Base-by-base conservation (phyloP, 2,888 invertebrate genomes). In the Hydropsyche betteni region DNA sequence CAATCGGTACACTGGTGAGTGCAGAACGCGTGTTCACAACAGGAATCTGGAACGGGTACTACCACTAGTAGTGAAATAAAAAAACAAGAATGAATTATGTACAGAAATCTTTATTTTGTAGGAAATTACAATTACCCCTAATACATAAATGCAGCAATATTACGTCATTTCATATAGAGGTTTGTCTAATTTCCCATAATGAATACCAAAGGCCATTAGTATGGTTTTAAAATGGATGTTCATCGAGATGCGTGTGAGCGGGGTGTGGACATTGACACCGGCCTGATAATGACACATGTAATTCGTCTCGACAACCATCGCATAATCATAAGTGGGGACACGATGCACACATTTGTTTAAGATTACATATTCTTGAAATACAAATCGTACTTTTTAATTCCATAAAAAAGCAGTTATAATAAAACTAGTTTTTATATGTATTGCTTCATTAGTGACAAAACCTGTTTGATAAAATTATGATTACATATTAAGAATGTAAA, bases 91-190 rank as follows among this genome's bases (percentile, higher is more conserved):
- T 85, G 83, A 86, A 87, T 85, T 87, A 87, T 87, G 87, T 87
- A 87, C 87, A 87, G 86, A 86, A 82, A 86, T 84, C 85, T 87
- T 86, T 86, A 85, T 85, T 86, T 84, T 83, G 84, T 84, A 84
- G 85, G 86, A 86, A 85, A 84, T 82, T 84, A 84, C 86, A 84
- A 55, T 84, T 83, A 84, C 83, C 78, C 84, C 83, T 83, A 82
- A 83, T 83, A 83, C 82, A 83, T 33, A 72, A 83, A 82, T 84
- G 83, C 84, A 83, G 82, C 82, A 81, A 74, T 82, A 50, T 83
- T 61, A 77, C 69, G 76, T 82, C 84, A 84, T 82, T 58, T 70
- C n/a, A 58, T 44, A 72, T 36, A 8, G 72, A 72, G 72, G 72
- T 53, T 52, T 51, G 36, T 53, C 83, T 75, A 83, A 83, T 84